A percentile compares a stretch with the other conserved stretches of the same genome.
Evolutionary conservation across 2,888 invertebrate species (phyloP).

Genomic region (Athalia cordata): DNA sequence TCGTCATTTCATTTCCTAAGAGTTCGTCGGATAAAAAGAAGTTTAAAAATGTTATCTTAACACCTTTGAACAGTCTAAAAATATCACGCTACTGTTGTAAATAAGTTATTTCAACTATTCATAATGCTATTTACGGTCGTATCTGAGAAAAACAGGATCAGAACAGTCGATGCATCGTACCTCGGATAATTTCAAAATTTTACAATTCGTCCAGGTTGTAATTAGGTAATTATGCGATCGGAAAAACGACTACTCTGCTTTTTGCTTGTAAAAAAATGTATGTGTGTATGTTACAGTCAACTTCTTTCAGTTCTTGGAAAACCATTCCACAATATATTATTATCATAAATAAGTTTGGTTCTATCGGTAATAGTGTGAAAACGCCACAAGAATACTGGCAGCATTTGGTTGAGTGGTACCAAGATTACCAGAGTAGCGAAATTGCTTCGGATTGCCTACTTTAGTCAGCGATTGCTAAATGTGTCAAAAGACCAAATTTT

Average conservation of each 20-base stretch:
- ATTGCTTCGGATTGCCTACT: slow-evolving; percentile 60
- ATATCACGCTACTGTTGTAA: too few relatives aligned
- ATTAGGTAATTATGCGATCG: neutral
- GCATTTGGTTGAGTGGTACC: slow-evolving; percentile 70
- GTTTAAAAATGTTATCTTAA: too few relatives aligned
- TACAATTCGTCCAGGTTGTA: neutral
- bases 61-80: too few relatives aligned
- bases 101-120: too few relatives aligned
- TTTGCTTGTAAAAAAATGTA: slow-evolving; percentile 24
- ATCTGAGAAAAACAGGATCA: too few relatives aligned
- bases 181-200: neutral
- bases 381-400: slow-evolving; percentile 71
- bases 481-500: too few relatives aligned
- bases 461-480: slow-evolving; percentile 8
- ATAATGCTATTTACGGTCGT: too few relatives aligned
- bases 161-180: too few relatives aligned
- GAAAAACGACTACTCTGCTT: neutral
- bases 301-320: slow-evolving; percentile 8
- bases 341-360: slow-evolving; percentile 74
- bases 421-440: slow-evolving; percentile 52
- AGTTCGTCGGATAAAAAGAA: too few relatives aligned
- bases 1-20: too few relatives aligned
- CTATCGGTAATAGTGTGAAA: slow-evolving; percentile 69
- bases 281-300: slow-evolving; percentile 30
- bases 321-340: slow-evolving; percentile 70